Percentiles rank a stretch among this genome's conserved stretches.
phyloP scores from a whole-genome alignment of 2,113 vertebrate genomes.

The Cacatua alba region DNA sequence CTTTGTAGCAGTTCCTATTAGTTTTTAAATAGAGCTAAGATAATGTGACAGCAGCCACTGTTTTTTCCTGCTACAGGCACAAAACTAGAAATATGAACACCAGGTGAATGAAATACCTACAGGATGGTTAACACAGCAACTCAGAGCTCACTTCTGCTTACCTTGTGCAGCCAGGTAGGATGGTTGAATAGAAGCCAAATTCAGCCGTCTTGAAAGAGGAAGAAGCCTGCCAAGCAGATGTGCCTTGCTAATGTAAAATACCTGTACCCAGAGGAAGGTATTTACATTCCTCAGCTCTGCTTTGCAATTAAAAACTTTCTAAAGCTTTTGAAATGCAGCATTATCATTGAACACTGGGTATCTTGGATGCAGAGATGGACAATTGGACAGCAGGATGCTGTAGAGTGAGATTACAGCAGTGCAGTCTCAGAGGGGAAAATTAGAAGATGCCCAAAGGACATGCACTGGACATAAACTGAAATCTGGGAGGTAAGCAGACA shows the following conservation, averaged over 20 bases:
- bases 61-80: background rate
- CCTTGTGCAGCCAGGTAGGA: background rate
- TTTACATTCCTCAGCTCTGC: background rate
- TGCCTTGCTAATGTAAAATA: background rate
- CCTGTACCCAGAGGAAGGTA: background rate
- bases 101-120: background rate
- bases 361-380: background rate
- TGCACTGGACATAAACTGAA: background rate
- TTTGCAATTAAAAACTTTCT: background rate
- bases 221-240: background rate
- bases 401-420: background rate
- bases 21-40: constrained; percentile 4
- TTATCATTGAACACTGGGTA: background rate
- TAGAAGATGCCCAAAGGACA: background rate
- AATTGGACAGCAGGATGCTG: background rate
- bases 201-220: background rate
- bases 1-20: background rate
- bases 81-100: background rate
- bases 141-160: background rate
- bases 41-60: background rate
- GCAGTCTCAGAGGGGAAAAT: background rate
- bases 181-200: background rate
- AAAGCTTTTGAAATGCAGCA: background rate
- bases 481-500: background rate
- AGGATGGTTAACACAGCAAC: background rate